Evolutionary conservation across 2,797 vertebrate species (phyloP).

Genomic region (Lagocephalus sceleratus): DNA sequence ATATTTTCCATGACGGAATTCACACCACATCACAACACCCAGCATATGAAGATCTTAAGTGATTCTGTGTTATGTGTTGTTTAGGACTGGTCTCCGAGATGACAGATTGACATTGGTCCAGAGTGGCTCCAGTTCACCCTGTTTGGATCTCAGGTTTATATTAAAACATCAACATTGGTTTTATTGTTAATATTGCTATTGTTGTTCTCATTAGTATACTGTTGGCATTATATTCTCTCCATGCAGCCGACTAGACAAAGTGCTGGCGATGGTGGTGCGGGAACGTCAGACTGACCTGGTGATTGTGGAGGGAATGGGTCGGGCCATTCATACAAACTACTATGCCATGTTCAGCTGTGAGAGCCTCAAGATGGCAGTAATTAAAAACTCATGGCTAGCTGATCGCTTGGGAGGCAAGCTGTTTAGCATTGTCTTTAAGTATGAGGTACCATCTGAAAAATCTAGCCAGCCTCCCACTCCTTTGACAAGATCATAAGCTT

Average conservation of each 20-base stretch:
- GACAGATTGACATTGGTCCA: slow-evolving; percentile 87
- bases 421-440: slow-evolving; percentile 98
- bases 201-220: too few species aligned
- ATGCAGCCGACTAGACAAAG: slow-evolving; percentile 90
- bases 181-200: too few species aligned
- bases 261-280: slow-evolving; percentile 83
- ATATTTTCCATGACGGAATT: too few species aligned
- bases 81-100: slow-evolving; percentile 82
- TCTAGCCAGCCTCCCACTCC: too few species aligned
- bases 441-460: slow-evolving; percentile 81
- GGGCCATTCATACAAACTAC: slow-evolving; percentile 98
- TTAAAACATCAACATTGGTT: neutral
- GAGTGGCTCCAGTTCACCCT: slow-evolving; percentile 95
- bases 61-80: slow-evolving; percentile 13
- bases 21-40: too few species aligned
- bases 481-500: too few species aligned
- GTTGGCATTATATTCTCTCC: neutral
- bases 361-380: slow-evolving; percentile 95
- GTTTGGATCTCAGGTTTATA: slow-evolving; percentile 90
- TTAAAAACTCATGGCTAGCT: slow-evolving; percentile 97
- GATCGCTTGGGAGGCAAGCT: slow-evolving; percentile 93
- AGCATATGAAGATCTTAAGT: too few species aligned
- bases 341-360: slow-evolving; percentile 87
- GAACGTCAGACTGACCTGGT: slow-evolving; percentile 91
- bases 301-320: slow-evolving; percentile 97